Evolutionary conservation across 2,888 invertebrate genomes (phyloP).

Genomic region (Crematogaster levior): DNA sequence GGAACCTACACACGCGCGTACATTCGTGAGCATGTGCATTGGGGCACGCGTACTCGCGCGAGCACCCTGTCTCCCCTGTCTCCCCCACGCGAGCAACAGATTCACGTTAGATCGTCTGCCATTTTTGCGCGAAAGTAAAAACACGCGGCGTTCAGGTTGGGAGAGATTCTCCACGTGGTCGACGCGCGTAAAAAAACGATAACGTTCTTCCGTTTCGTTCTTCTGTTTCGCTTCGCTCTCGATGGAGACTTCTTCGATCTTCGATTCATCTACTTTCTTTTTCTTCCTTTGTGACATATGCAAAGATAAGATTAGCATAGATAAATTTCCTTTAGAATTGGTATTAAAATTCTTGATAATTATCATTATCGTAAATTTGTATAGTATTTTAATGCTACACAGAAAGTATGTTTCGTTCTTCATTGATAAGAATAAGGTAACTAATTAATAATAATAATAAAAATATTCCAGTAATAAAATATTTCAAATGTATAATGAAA

Average conservation of each 20-base stretch:
- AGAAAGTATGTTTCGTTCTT: background rate
- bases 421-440: background rate
- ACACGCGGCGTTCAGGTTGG: constrained; percentile 44
- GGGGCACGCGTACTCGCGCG: constrained; percentile 46
- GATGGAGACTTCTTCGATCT: background rate
- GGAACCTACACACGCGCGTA: constrained; percentile 76
- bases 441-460: too few species aligned
- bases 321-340: background rate
- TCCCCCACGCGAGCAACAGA: constrained; percentile 31
- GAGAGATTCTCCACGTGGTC: constrained; percentile 59
- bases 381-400: background rate
- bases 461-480: background rate
- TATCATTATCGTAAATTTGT: background rate
- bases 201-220: background rate
- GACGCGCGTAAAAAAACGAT: background rate
- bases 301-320: background rate
- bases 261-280: background rate
- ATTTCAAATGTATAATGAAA: background rate
- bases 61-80: constrained; percentile 8
- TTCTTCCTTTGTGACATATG: background rate
- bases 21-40: constrained; percentile 37
- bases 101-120: constrained; percentile 56
- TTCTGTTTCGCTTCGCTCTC: background rate
- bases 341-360: background rate
- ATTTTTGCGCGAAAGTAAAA: constrained; percentile 65